phyloP scores from a whole-genome alignment of 2,888 invertebrate species.

The Sarcophaga variegata region DNA sequence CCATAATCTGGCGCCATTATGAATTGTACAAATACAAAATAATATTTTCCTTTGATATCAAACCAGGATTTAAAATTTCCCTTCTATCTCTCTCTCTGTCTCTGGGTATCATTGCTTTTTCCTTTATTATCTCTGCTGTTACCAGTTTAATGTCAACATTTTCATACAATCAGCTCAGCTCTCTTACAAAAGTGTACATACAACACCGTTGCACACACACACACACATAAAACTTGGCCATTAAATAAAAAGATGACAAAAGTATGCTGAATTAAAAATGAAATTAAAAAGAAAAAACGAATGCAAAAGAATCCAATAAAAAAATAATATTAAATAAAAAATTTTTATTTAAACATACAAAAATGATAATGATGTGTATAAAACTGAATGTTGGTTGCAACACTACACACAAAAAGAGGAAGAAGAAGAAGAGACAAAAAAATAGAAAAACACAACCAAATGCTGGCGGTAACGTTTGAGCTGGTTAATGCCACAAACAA shows the following conservation, averaged over 20 bases:
- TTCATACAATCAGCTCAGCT: conserved; percentile 26
- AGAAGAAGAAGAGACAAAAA: background rate
- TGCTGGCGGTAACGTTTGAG: background rate
- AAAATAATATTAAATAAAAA: background rate
- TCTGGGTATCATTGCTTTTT: background rate
- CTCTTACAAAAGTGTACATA: background rate
- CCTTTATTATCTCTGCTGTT: background rate
- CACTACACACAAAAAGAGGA: background rate
- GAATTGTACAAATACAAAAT: conserved; percentile 9
- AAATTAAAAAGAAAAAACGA: conserved; percentile 10
- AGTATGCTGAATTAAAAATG: background rate
- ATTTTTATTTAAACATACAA: conserved; percentile 27
- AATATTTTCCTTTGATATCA: background rate
- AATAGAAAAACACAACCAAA: background rate
- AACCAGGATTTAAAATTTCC: conserved; percentile 25
- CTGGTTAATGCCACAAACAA: background rate
- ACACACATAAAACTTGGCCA: conserved; percentile 34
- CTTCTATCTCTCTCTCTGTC: background rate
- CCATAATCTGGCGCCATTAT: conserved; percentile 37
- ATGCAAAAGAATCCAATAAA: conserved; percentile 5
- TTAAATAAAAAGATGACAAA: conserved; percentile 36
- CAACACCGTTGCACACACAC: background rate
- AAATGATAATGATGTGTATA: conserved; percentile 44
- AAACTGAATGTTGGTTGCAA: conserved; percentile 1
- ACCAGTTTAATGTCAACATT: conserved; percentile 22